phyloP scores from a whole-genome alignment of 64 coral and sea anemone genomes.

The Montipora capricornis region DNA sequence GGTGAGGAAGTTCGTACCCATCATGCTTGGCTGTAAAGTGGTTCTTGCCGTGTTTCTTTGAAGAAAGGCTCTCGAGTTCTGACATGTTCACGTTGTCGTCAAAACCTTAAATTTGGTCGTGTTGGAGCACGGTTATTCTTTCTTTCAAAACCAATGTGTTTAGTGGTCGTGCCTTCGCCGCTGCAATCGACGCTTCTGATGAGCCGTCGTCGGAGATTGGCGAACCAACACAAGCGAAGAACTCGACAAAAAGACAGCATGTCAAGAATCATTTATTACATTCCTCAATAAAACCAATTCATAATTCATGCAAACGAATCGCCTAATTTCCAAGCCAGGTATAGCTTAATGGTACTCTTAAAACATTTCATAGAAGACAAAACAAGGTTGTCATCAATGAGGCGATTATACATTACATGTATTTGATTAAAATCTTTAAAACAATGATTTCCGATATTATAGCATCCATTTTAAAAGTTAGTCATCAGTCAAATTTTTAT shows the following conservation, averaged over 20 bases:
- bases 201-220: slow-evolving; percentile 1
- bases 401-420: background rate
- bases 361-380: background rate
- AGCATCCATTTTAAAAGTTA: background rate
- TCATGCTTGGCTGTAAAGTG: too few species aligned
- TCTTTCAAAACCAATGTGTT: too few species aligned
- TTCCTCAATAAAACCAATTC: background rate
- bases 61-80: too few species aligned
- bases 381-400: background rate
- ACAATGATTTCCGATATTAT: background rate
- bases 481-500: background rate
- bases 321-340: background rate
- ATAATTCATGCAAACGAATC: background rate
- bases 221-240: background rate
- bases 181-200: too few species aligned
- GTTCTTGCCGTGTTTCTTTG: too few species aligned
- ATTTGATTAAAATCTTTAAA: background rate
- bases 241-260: background rate
- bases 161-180: too few species aligned
- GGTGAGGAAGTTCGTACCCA: too few species aligned
- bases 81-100: too few species aligned
- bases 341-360: background rate
- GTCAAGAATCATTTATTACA: background rate
- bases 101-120: too few species aligned
- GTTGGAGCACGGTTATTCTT: too few species aligned